Evolutionary conservation across 1,140 invertebrate genomes (phyloP), one percentile per base, ranked within the genome.

Genomic region (Psilanteris sp.): DNA sequence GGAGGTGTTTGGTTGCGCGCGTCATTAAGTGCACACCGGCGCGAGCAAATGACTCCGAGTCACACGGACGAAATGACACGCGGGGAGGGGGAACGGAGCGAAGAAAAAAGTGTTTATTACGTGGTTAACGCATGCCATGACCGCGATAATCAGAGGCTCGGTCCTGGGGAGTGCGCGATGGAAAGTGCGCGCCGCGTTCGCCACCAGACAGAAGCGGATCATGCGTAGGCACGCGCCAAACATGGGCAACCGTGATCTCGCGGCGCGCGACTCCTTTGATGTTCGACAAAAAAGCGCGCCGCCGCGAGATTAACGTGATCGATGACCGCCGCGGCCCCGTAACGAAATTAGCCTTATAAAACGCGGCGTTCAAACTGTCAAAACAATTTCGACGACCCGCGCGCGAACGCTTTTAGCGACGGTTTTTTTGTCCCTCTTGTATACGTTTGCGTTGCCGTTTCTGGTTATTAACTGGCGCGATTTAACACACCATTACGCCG

Each of bases 141-240:
- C 74, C 74, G 74, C 67, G 61, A 67, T 77, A 67, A 67, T 67
- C 55, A 67, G 22, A 66, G 66, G 41, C 44, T 39, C 43, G 46
- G 46, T 66, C 37, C 37, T 31, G 43, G 37, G 26, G 59, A 16
- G 34, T 52, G 20, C 26, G 20, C 37, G 43, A 54, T 71, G 66
- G 61, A 66, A 77, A 64, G 73, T 70, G 37, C 27, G 37, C 37
- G 55, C n/a, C 29, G 48, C 52, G 16, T 62, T 77, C 43, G 41
- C 68, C 55, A 68, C 26, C 61, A 59, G 68, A 73, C 62, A 78
- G 75, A 68, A 78, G 70, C 75, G 57, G 75, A 70, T 73, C 64
- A 64, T 68, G 75, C 68, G 75, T 77, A 62, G 74, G 74, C 74
- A 77, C 62, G 67, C 48, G 74, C 74, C 74, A 77, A 77, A 77